Evolutionary conservation across 2,113 vertebrate species (phyloP), one percentile per base, ranked within the genome.

Genomic region (Oenanthe melanoleuca): DNA sequence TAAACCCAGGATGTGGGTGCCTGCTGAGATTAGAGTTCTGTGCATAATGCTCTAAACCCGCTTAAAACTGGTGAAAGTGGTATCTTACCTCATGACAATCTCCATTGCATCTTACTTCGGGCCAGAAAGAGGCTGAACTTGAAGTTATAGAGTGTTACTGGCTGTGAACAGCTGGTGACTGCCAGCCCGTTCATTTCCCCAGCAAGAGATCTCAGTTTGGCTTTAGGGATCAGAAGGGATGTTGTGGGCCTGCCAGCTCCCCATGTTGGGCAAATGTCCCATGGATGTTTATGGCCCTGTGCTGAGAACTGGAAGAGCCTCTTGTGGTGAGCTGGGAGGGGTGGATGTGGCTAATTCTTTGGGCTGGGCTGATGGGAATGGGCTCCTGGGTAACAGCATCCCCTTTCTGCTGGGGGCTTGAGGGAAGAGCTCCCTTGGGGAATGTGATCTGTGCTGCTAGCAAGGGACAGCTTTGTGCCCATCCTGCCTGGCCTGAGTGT

Each of bases 141-240:
- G 85, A 65, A 59, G 66, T 34, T 56, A 1, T 9, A 6, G 56
- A 59, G 34, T 1, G 1, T 61, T 71, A 11, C 0, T 33, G 60
- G 20, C 55, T 55, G 31, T 22, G 11, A 53, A 8, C n/a, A 24
- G 55, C 11, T 72, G 1, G 5, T 0, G 1, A 4, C 13, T 77
- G 42, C 63, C 20, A 21, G 17, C n/a, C 6, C 29, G 40, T 85
- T 78, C 1, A 0, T 40, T 53, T 74, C 38, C 34, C 16, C 67
- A 29, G 66, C 15, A 4, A 0, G 7, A 44, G n/a, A 20, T n/a
- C 29, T 31, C 12, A 0, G 6, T 53, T 49, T 25, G 5, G 23
- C 13, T 66, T 44, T 1, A 5, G 60, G 34, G 52, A 29, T 37
- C 25, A 12, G 67, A 60, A 69, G n/a, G 38, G 63, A 9, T 53